These are phyloP conservation scores for Torymus tubicola DNA, from an alignment of 2,888 invertebrate species.

Conservation along the genomic window DNA sequence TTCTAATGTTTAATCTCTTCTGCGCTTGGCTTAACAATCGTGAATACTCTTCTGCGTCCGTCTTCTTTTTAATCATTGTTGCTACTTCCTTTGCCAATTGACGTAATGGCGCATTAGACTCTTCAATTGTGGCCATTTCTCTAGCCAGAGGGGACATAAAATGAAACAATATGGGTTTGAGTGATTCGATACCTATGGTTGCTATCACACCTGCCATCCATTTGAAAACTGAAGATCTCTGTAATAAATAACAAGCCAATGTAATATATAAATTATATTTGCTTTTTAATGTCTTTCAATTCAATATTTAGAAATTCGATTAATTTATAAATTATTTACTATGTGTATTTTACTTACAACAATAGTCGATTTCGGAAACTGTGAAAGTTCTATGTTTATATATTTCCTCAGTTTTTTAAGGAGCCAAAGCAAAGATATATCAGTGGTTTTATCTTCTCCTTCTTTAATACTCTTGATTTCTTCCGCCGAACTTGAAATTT, in stretches of 20 bases:
- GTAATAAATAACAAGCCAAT: constrained; percentile 65
- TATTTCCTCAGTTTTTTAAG: constrained; percentile 85
- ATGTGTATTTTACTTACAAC: constrained; percentile 80
- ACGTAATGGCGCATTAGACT: constrained; percentile 81
- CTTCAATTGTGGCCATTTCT: constrained; percentile 86
- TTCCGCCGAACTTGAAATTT: constrained; percentile 72
- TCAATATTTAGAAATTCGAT: background rate
- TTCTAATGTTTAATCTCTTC: constrained; percentile 82
- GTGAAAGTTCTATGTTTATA: constrained; percentile 87
- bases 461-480: constrained; percentile 61
- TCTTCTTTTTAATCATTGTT: constrained; percentile 84
- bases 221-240: constrained; percentile 89
- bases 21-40: constrained; percentile 84
- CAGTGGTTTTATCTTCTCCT: constrained; percentile 68
- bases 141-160: constrained; percentile 87
- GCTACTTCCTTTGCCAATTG: constrained; percentile 86
- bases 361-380: constrained; percentile 81
- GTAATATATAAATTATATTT: background rate
- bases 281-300: background rate
- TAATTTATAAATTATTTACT: constrained; percentile 16
- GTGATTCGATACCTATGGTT: constrained; percentile 80
- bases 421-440: constrained; percentile 85
- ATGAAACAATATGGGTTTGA: constrained; percentile 81
- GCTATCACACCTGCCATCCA: constrained; percentile 87
- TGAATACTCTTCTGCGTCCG: constrained; percentile 87